Evolutionary conservation across 92 coral and sea anemone genomes (phyloP), one percentile per base, ranked within the genome.

Genomic region (Phenganax stokvisi): DNA sequence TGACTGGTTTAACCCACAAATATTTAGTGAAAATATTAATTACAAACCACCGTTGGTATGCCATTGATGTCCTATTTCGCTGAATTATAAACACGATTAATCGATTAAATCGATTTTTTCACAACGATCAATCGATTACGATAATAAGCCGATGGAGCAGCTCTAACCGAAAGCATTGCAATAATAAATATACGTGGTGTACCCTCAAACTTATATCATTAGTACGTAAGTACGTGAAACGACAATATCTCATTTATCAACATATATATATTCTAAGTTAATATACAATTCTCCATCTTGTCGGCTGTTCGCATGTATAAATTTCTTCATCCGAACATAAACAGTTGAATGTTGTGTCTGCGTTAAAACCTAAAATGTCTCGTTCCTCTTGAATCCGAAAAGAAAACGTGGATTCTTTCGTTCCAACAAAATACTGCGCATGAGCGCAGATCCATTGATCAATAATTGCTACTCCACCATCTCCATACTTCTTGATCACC

Each of bases 391-490:
- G 96, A 72, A 96, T 92, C 60, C 97, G 85, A 69, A 96, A 96
- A 65, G 99, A 96, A 64, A 96, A 96, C 54, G 99, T 96, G 6
- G 99, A 94, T 70, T 91, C 97, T 17, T 91, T 88, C 12, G 98
- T 94, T 12, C 98, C 98, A 11, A 86, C 86, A 63, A 94, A 94
- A 80, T 88, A 87, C 70, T 86, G 75, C 8, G 97, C 98, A 81
- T 94, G 98, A 15, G 98, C 96, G 60, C 97, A 94, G 72, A 94
- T 92, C 98, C 98, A 94, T 89, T 94, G 98, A 70, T 94, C 98
- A 63, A 94, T 92, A 57, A 94, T 94, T 53, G 98, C 97, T 8
- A 92, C 97, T 11, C 98, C 98, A 7, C 98, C 98, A 62, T 94
- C 98, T 12, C 97, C 92, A 67, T 88, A 94, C 80, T 87, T 90